These are phyloP conservation scores for Ailurus styani DNA, from an alignment of 2,113 vertebrate genomes.

Conservation along the genomic window DNA sequence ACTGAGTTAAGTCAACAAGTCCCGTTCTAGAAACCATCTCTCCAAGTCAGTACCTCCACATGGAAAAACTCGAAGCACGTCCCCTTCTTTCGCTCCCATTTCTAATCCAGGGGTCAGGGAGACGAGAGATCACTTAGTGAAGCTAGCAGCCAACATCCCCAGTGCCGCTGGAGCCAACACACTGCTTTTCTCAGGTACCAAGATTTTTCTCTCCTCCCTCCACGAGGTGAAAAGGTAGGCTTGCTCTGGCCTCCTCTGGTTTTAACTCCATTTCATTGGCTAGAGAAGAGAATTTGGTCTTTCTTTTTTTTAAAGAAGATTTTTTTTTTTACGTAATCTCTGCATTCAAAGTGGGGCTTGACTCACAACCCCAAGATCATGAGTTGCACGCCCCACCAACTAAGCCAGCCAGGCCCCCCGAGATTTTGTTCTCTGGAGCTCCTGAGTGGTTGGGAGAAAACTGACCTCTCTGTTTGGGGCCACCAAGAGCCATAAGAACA, in stretches of 20 bases:
- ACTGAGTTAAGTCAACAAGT: background rate
- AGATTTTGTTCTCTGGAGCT: background rate
- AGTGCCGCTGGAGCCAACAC: background rate
- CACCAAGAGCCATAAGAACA: background rate
- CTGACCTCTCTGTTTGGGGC: background rate
- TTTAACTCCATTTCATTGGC: background rate
- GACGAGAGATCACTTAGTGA: too few relatives aligned
- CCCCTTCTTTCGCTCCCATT: background rate
- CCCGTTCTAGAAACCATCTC: background rate
- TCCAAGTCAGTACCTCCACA: background rate
- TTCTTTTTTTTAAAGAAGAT: background rate
- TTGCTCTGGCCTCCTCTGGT: background rate
- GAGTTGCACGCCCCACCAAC: background rate
- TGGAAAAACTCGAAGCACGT: rapidly evolving
- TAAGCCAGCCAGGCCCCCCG: background rate
- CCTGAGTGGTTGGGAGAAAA: background rate
- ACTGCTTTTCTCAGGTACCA: background rate
- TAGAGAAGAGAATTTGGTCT: background rate
- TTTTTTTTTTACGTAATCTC: background rate
- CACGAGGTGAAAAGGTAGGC: rapidly evolving
- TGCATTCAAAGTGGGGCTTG: background rate
- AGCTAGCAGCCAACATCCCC: background rate
- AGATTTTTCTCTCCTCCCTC: background rate
- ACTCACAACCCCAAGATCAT: background rate
- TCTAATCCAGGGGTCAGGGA: background rate